Percentiles rank a stretch among this genome's conserved stretches.
phyloP scores from a whole-genome alignment of 2,797 vertebrate species.

The Chelidonichthys spinosus region DNA sequence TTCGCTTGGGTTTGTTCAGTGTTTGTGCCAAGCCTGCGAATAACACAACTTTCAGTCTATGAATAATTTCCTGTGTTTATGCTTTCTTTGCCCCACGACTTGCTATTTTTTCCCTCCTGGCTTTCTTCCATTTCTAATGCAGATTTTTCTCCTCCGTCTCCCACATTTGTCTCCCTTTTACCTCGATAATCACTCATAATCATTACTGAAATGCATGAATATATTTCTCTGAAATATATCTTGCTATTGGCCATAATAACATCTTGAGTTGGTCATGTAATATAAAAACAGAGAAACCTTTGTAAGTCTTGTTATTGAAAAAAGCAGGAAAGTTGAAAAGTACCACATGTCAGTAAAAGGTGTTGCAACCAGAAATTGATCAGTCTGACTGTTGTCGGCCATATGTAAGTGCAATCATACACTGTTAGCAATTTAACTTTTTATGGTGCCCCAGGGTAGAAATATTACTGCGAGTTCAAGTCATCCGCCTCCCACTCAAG shows the following conservation, averaged over 20 bases:
- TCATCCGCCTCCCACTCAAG: not conserved
- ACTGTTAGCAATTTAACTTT: not conserved
- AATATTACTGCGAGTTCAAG: not conserved
- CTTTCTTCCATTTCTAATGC: slow-evolving; percentile 68
- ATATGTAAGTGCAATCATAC: slow-evolving; percentile 5
- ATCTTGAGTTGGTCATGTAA: slow-evolving; percentile 8
- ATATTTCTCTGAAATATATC: slow-evolving; percentile 32
- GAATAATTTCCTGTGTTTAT: slow-evolving; percentile 84
- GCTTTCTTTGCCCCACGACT: slow-evolving; percentile 75
- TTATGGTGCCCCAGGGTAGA: not conserved
- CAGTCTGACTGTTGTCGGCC: not conserved
- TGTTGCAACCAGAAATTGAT: slow-evolving; percentile 2
- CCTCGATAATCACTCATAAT: slow-evolving; percentile 54
- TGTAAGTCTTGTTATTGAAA: not conserved
- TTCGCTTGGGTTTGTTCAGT: slow-evolving; percentile 63
- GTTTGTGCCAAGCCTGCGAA: slow-evolving; percentile 73
- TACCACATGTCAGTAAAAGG: not conserved
- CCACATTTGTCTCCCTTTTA: slow-evolving; percentile 58
- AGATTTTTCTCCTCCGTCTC: slow-evolving; percentile 63
- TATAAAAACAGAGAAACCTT: slow-evolving; percentile 16
- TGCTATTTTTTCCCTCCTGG: slow-evolving; percentile 71
- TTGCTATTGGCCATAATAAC: slow-evolving; percentile 26
- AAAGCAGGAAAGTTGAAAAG: not conserved
- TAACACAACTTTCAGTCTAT: slow-evolving; percentile 75
- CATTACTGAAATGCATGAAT: slow-evolving; percentile 53